Base-by-base conservation (phyloP, 2,113 vertebrate species). In the Xenus cinereus region DNA sequence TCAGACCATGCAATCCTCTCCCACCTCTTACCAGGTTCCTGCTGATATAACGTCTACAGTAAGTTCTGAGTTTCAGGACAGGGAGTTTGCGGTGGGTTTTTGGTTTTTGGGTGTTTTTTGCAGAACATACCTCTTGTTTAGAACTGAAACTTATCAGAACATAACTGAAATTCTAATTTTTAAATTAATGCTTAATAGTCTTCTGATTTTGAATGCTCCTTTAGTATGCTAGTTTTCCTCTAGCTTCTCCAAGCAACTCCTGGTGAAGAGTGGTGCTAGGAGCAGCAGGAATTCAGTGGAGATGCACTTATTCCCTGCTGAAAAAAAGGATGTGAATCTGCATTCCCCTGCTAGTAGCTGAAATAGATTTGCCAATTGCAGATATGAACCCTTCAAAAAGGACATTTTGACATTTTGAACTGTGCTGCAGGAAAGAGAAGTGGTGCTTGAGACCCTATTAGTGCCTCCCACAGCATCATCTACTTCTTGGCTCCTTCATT, bases 1-100 rank as follows among this genome's bases (percentile, higher is more conserved):
- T 79, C 46, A 82, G 24, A 53, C 32, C 12, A 24, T 5, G 6
- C 9, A 83, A 45, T 28, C 8, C 4, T 56, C 22, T 72, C 57
- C 17, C 4, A 43, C 2, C 3, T 67, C 41, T 80, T 53, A 33
- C 10, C 11, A 33, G 9, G 11, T 53, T n/a, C 26, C 43, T 43
- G 3, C 9, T 51, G 51, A 24, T 45, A 17, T 2, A 69, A 46
- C 4, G 30, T n/a, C 43, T 45, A 17, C 10, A 76, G 11, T 15
- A 73, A 69, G 10, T 46, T 51, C 45, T 57, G 48, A 39, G 4
- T 14, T 85, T 53, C 45, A n/a, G 18, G 7, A 7, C 9, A 4
- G 4, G 6, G 2, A 0, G 8, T 39, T 46, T 32, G 37, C 20
- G 6, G 14, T 3, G 7, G 7, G 21, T 33, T 15, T 15, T 60